phyloP scores from a whole-genome alignment of 2,888 invertebrate species.

The Idaea straminata region DNA sequence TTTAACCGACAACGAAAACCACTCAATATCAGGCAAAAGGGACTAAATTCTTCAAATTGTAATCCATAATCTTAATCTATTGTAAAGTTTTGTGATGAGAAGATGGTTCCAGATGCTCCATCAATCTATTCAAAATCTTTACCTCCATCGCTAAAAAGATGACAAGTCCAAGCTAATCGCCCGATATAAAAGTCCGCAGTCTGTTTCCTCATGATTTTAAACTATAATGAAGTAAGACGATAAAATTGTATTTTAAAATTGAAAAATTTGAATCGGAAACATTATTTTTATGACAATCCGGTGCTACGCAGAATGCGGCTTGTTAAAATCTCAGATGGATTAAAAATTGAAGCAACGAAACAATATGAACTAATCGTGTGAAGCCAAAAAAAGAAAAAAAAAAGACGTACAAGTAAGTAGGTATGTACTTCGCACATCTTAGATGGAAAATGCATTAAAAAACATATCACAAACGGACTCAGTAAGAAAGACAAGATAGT shows the following conservation, averaged over 20 bases:
- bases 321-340: not conserved
- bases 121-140: too few species aligned
- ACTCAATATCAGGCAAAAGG: too few species aligned
- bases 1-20: too few species aligned
- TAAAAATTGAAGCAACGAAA: too few species aligned
- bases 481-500: conserved; percentile 22
- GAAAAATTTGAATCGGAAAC: not conserved
- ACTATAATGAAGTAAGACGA: not conserved
- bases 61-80: too few species aligned
- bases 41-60: too few species aligned
- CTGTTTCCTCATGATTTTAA: not conserved
- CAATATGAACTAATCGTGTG: too few species aligned
- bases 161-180: not conserved
- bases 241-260: not conserved
- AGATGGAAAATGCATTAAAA: conserved; percentile 48
- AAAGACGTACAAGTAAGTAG: too few species aligned
- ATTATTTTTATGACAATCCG: not conserved
- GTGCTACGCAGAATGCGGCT: not conserved
- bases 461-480: conserved; percentile 11
- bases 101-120: too few species aligned
- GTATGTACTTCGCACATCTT: conserved; percentile 8
- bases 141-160: not conserved
- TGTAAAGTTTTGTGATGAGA: too few species aligned
- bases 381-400: too few species aligned
- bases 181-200: not conserved